Evolutionary conservation across 1,140 invertebrate genomes (phyloP).

Genomic region (Periplaneta americana): DNA sequence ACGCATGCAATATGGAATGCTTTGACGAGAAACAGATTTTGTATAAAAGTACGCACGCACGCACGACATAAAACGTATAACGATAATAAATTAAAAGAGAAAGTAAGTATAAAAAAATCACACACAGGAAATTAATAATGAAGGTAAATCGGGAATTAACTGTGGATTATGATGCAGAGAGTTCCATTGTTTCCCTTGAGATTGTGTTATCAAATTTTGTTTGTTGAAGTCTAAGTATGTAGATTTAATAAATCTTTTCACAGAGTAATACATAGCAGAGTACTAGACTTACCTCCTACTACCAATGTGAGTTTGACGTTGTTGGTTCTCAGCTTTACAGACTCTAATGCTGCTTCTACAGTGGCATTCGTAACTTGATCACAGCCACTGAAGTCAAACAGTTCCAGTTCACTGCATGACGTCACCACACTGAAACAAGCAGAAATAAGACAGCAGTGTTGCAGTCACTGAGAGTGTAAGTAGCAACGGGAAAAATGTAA

Average conservation of each 20-base stretch:
- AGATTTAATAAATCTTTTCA: too few species aligned
- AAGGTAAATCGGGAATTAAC: too few species aligned
- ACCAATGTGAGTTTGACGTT: not conserved
- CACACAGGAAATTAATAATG: not conserved
- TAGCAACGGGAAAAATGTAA: too few species aligned
- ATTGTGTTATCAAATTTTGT: too few species aligned
- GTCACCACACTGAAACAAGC: slow-evolving; percentile 12
- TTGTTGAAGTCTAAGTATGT: too few species aligned
- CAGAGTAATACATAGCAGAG: not conserved
- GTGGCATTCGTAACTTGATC: slow-evolving; percentile 11
- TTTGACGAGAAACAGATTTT: not conserved
- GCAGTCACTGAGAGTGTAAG: too few species aligned
- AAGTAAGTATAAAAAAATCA: not conserved
- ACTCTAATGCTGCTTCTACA: not conserved
- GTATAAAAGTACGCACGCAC: not conserved
- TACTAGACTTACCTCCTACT: slow-evolving; percentile 5
- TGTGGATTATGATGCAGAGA: too few species aligned
- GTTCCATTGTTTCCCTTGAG: too few species aligned
- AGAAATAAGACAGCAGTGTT: too few species aligned
- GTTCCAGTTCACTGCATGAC: slow-evolving; percentile 6
- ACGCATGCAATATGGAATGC: too few species aligned
- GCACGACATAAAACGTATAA: not conserved
- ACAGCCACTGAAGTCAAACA: slow-evolving; percentile 17
- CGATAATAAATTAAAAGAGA: not conserved
- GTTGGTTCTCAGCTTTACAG: slow-evolving; percentile 13